Conservation (phyloP, 1,140 invertebrate species). For the Aphelinus atriplicis region DNA sequence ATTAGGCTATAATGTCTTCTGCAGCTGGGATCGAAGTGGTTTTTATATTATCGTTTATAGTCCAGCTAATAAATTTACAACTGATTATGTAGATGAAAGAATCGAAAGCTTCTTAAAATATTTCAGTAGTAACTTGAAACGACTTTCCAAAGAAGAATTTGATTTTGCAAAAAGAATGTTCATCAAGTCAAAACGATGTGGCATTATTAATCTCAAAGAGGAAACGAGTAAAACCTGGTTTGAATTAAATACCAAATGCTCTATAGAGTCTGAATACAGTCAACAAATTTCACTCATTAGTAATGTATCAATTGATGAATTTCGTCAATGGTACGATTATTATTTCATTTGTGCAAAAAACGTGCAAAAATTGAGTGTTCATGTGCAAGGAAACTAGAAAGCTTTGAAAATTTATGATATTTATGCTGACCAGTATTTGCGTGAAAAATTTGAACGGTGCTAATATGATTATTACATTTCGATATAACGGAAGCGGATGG, state of each 20-base stretch:
- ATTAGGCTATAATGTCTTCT: constrained; percentile 84
- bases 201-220: constrained; percentile 77
- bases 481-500: no score
- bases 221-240: constrained; percentile 78
- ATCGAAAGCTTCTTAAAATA: constrained; percentile 79
- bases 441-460: no score
- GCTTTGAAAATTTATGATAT: no score
- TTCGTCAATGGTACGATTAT: constrained; percentile 67
- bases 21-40: constrained; percentile 78
- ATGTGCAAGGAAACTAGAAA: neutral
- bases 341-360: constrained; percentile 68
- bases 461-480: no score
- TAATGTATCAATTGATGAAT: constrained; percentile 63
- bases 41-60: constrained; percentile 78
- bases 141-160: constrained; percentile 73
- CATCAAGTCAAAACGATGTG: constrained; percentile 77
- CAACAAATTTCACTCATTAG: constrained; percentile 66
- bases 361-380: constrained; percentile 65
- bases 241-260: constrained; percentile 74
- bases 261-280: constrained; percentile 74
- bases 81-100: constrained; percentile 76
- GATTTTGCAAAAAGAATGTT: constrained; percentile 71
- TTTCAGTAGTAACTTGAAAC: constrained; percentile 71
- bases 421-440: no score
- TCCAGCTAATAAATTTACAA: constrained; percentile 77